Conservation (phyloP, 2,888 invertebrate genomes). For the Lacanobia oleracea region DNA sequence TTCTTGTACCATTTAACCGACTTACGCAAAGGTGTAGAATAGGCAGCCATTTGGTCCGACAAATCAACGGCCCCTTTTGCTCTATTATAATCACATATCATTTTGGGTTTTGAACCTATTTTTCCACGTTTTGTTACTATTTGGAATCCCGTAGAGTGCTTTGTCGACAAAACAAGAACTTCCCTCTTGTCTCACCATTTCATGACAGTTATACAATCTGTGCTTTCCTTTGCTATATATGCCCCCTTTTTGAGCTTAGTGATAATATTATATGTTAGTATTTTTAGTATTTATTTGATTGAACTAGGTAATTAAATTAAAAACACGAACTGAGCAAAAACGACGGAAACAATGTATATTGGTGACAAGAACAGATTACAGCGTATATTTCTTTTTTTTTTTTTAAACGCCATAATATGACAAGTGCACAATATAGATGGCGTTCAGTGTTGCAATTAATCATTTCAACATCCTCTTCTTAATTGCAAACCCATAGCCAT, state of each 20-base stretch:
- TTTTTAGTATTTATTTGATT: no score
- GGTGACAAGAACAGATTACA: no score
- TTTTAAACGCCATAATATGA: no score
- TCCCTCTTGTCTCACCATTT: constrained; percentile 24
- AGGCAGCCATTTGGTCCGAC: constrained; percentile 64
- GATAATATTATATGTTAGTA: no score
- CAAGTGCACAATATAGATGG: no score
- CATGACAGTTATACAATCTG: constrained; percentile 12
- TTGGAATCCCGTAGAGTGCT: constrained; percentile 48
- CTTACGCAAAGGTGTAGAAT: constrained; percentile 52
- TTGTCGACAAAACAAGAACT: constrained; percentile 61
- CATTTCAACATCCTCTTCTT: no score
- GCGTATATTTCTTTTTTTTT: no score
- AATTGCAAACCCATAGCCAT: no score
- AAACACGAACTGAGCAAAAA: no score
- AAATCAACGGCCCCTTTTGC: constrained; percentile 60
- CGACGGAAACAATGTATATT: no score
- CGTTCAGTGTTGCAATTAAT: no score
- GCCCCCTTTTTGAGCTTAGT: neutral
- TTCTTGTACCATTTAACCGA: neutral
- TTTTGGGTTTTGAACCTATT: constrained; percentile 43
- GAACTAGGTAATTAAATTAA: no score
- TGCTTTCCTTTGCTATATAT: constrained; percentile 6
- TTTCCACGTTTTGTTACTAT: constrained; percentile 39
- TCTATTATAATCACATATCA: constrained; percentile 62